Evolutionary conservation across 2,888 invertebrate genomes (phyloP).

Genomic region (Andrena chrysosceles): DNA sequence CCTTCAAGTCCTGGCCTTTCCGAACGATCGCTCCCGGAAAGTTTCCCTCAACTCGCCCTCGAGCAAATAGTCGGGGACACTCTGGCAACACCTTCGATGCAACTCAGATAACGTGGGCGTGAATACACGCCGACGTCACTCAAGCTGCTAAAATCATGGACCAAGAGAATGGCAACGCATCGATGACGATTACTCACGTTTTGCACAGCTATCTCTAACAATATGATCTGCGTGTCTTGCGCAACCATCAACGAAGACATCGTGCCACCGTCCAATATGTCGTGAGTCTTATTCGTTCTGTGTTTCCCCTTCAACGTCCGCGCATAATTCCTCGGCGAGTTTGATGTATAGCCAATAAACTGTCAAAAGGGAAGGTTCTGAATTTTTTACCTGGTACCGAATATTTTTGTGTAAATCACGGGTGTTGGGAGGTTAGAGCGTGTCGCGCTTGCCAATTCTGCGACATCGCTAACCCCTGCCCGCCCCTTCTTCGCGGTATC

Average conservation of each 20-base stretch:
- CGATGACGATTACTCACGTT: slow-evolving; percentile 71
- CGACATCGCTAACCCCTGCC: slow-evolving; percentile 43
- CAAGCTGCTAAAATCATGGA: neutral
- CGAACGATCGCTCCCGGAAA: too few relatives aligned
- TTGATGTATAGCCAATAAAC: slow-evolving; percentile 37
- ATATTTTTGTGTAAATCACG: slow-evolving; percentile 23
- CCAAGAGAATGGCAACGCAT: neutral
- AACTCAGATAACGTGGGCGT: too few relatives aligned
- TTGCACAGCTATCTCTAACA: slow-evolving; percentile 78
- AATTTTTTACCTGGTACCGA: slow-evolving; percentile 46
- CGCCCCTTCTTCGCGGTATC: neutral
- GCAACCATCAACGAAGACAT: slow-evolving; percentile 79
- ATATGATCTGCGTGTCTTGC: slow-evolving; percentile 76
- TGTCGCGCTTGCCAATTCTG: slow-evolving; percentile 41
- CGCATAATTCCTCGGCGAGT: slow-evolving; percentile 10
- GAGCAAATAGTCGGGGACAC: too few relatives aligned
- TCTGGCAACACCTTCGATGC: too few relatives aligned
- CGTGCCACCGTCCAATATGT: slow-evolving; percentile 4
- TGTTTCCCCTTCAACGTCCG: slow-evolving; percentile 4
- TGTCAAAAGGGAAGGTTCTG: slow-evolving; percentile 21
- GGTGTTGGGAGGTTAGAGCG: slow-evolving; percentile 57
- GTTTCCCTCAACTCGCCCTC: too few relatives aligned
- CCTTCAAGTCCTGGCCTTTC: too few relatives aligned
- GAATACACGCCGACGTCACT: neutral
- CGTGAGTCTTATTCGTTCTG: slow-evolving; percentile 8